These are phyloP conservation scores for Ochropleura plecta DNA, from an alignment of 2,888 invertebrate genomes.

Conservation along the genomic window DNA sequence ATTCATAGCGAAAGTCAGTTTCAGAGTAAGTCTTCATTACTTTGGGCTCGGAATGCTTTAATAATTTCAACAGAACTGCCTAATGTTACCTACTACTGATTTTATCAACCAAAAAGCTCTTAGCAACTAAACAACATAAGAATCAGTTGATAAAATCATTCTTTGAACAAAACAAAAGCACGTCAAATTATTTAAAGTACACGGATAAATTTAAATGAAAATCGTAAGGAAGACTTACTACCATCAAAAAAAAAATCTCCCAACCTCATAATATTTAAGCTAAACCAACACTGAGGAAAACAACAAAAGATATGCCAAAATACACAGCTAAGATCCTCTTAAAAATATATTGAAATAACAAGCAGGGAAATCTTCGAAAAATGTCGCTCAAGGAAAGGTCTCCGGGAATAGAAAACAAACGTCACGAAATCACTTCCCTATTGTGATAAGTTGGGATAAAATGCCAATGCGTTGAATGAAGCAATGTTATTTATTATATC, in stretches of 20 bases:
- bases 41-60: too few relatives aligned
- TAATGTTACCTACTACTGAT: too few relatives aligned
- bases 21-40: constrained; percentile 9
- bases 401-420: constrained; percentile 19
- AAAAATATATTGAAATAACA: constrained; percentile 37
- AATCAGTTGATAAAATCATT: not conserved
- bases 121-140: not conserved
- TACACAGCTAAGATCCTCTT: constrained; percentile 18
- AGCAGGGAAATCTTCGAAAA: constrained; percentile 13
- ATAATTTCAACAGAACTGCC: too few relatives aligned
- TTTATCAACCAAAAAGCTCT: not conserved
- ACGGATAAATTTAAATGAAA: constrained; percentile 9
- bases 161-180: constrained; percentile 23
- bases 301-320: constrained; percentile 20
- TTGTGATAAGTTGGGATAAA: constrained; percentile 32
- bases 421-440: constrained; percentile 12
- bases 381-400: constrained; percentile 6
- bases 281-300: constrained; percentile 19
- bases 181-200: constrained; percentile 29
- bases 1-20: not conserved
- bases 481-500: constrained; percentile 28
- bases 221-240: constrained; percentile 6
- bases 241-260: not conserved
- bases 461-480: constrained; percentile 22
- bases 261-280: constrained; percentile 6